A percentile compares a stretch with the other conserved stretches of the same genome.
phyloP scores from a whole-genome alignment of 2,797 vertebrate species.

The Crax fasciolata region DNA sequence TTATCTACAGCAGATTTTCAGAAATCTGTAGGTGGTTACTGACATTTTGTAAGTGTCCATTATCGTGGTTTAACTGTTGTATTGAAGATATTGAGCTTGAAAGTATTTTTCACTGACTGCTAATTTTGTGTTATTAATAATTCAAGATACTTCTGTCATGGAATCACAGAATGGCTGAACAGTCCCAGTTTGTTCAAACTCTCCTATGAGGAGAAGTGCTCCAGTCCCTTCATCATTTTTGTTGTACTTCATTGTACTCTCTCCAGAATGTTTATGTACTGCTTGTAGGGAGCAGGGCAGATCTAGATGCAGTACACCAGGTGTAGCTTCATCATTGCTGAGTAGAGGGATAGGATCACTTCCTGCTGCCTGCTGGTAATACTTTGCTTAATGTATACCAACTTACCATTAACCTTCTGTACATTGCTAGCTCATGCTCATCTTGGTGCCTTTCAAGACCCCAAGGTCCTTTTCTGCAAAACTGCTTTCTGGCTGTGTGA shows the following conservation, averaged over 20 bases:
- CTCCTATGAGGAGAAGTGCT: background rate
- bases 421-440: background rate
- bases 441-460: background rate
- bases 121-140: background rate
- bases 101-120: background rate
- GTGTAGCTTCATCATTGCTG: background rate
- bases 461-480: background rate
- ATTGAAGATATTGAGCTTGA: background rate
- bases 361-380: background rate
- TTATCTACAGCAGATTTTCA: background rate
- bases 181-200: background rate
- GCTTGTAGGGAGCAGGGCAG: background rate
- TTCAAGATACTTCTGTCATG: background rate
- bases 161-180: background rate
- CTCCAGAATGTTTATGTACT: background rate
- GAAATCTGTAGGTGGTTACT: background rate
- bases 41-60: background rate
- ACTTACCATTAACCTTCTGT: background rate
- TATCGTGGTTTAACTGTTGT: background rate
- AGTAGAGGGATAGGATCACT: background rate
- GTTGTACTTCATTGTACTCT: background rate
- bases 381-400: background rate
- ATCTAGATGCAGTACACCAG: background rate
- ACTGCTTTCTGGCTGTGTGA: background rate
- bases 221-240: background rate